Conservation (phyloP, 2,888 invertebrate genomes). For the Apamea sordens region DNA sequence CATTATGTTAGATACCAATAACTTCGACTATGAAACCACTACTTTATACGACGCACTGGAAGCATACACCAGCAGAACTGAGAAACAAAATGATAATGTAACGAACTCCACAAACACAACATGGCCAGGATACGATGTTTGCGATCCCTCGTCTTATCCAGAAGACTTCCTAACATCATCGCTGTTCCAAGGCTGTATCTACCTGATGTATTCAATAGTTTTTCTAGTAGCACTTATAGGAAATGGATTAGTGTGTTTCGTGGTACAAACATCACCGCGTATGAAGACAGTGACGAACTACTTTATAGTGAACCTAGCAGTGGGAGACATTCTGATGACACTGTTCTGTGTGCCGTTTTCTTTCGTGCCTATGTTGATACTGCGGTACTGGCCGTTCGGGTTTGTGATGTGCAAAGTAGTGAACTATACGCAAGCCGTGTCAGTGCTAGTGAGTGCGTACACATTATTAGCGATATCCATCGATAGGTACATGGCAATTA, state of each 20-base stretch:
- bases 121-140: slow-evolving; percentile 76
- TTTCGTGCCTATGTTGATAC: slow-evolving; percentile 94
- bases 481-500: slow-evolving; percentile 97
- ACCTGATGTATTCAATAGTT: slow-evolving; percentile 93
- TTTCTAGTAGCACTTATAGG: slow-evolving; percentile 93
- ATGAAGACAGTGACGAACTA: slow-evolving; percentile 98
- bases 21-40: slow-evolving; percentile 71
- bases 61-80: slow-evolving; percentile 57
- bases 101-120: slow-evolving; percentile 71
- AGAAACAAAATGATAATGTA: slow-evolving; percentile 63
- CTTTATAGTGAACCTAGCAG: slow-evolving; percentile 96
- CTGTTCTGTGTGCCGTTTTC: slow-evolving; percentile 97
- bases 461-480: slow-evolving; percentile 97
- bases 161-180: slow-evolving; percentile 80
- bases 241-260: slow-evolving; percentile 95
- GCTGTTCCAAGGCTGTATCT: slow-evolving; percentile 92
- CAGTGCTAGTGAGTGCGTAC: slow-evolving; percentile 96
- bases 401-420: slow-evolving; percentile 94
- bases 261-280: slow-evolving; percentile 94
- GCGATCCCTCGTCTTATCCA: slow-evolving; percentile 71
- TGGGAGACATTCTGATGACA: slow-evolving; percentile 97
- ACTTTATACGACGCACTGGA: slow-evolving; percentile 64
- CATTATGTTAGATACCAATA: slow-evolving; percentile 79
- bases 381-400: slow-evolving; percentile 97
- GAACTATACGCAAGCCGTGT: slow-evolving; percentile 95